A percentile compares a stretch with the other conserved stretches of the same genome.
Conservation (phyloP, 1,140 invertebrate species). For the Lordiphosa mommai region DNA sequence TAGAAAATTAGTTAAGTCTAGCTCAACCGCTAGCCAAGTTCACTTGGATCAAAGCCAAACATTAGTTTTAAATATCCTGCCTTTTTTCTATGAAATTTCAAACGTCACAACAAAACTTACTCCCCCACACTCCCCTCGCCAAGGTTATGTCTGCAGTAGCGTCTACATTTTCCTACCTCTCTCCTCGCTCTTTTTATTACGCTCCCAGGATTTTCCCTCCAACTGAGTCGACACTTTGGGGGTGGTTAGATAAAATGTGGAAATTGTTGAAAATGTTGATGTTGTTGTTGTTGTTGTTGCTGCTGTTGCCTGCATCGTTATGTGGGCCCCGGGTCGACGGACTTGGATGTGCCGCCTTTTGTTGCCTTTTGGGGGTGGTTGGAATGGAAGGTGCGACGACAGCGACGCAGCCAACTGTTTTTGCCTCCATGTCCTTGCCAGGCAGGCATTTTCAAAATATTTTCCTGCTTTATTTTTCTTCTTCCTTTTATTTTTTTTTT, state of each 20-base stretch:
- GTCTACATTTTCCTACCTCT: constrained; percentile 40
- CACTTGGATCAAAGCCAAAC: neutral
- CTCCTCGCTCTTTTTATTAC: constrained; percentile 10
- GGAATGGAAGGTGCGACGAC: constrained; percentile 57
- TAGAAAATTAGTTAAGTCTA: no score
- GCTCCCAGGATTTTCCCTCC: constrained; percentile 63
- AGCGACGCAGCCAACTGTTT: constrained; percentile 46
- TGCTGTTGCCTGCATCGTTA: constrained; percentile 68
- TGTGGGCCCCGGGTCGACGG: constrained; percentile 69
- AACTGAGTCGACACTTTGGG: constrained; percentile 69
- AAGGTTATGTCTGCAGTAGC: constrained; percentile 50
- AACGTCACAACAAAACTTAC: constrained; percentile 34
- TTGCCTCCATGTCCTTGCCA: constrained; percentile 58
- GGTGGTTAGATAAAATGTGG: constrained; percentile 77
- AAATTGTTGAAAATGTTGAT: constrained; percentile 75
- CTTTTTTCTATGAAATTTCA: constrained; percentile 10
- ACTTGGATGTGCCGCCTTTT: constrained; percentile 54
- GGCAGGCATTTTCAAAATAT: constrained; percentile 67
- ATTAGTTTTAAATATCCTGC: neutral
- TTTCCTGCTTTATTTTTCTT: constrained; percentile 38
- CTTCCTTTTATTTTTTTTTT: constrained; percentile 18
- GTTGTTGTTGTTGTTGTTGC: constrained; percentile 24
- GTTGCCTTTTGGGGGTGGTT: constrained; percentile 60
- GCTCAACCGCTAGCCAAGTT: neutral
- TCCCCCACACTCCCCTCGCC: constrained; percentile 25